Percentiles rank a stretch among this genome's conserved stretches.
Evolutionary conservation across 2,888 invertebrate species (phyloP).

Genomic region (Mylabris sibirica): DNA sequence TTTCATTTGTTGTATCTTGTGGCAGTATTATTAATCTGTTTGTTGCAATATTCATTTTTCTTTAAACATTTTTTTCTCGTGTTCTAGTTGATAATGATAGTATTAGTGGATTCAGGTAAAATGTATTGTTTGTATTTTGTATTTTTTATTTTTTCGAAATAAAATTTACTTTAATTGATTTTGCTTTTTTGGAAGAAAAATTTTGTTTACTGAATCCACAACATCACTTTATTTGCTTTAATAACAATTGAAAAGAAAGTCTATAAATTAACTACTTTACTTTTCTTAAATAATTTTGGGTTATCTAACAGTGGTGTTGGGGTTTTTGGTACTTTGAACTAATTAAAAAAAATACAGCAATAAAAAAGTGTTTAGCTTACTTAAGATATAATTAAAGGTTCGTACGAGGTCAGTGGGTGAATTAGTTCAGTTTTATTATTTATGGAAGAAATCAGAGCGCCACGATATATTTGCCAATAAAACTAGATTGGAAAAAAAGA

Average conservation of each 20-base stretch:
- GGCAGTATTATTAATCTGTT: conserved; percentile 3
- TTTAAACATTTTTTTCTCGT: neutral
- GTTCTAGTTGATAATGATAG: neutral
- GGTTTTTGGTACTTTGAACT: neutral
- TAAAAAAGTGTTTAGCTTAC: conserved; percentile 14
- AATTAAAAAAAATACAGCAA: neutral
- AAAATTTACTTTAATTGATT: neutral
- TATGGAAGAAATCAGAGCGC: conserved; percentile 99
- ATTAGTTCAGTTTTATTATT: conserved; percentile 93
- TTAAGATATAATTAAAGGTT: conserved; percentile 64
- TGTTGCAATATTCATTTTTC: conserved; percentile 4
- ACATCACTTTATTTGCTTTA: conserved; percentile 2
- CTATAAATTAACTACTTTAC: neutral
- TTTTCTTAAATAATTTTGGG: neutral
- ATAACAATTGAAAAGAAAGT: neutral
- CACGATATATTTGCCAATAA: conserved; percentile 93
- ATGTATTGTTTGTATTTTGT: conserved; percentile 11
- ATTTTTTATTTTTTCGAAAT: neutral
- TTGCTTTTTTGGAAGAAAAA: neutral
- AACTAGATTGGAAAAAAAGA: conserved; percentile 88
- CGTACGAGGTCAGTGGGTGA: conserved; percentile 95
- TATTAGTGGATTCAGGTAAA: conserved; percentile 12
- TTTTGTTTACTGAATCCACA: conserved; percentile 1
- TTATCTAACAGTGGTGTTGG: neutral
- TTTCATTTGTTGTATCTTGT: conserved; percentile 5